phyloP scores from a whole-genome alignment of 1,140 invertebrate genomes.

The Bombyx mandarina region DNA sequence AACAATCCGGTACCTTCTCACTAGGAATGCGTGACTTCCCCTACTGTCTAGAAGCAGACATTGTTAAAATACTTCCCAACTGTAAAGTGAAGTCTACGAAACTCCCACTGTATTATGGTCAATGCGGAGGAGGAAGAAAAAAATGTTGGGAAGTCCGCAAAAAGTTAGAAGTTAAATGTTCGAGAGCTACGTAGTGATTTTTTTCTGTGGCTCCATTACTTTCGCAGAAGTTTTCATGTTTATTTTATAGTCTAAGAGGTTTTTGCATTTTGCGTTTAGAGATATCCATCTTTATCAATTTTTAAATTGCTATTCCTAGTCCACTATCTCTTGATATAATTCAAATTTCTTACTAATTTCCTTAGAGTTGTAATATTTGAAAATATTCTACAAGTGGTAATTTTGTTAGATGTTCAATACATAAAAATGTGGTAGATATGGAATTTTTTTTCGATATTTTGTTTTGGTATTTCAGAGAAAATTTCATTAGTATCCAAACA shows the following conservation, averaged over 20 bases:
- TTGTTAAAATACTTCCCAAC: conserved; percentile 43
- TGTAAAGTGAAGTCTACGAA: conserved; percentile 31
- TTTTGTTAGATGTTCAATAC: no score
- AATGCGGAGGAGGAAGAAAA: conserved; percentile 31
- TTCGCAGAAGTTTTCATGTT: conserved; percentile 16
- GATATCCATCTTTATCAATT: no score
- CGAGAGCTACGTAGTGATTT: conserved; percentile 26
- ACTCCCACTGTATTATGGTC: conserved; percentile 41
- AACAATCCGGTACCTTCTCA: no score
- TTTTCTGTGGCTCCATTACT: conserved; percentile 17
- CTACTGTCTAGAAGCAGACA: conserved; percentile 18
- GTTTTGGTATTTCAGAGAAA: not conserved
- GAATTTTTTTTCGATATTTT: no score
- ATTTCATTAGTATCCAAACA: conserved; percentile 4
- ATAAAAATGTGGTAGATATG: no score
- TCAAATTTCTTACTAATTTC: no score
- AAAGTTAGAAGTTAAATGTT: conserved; percentile 49
- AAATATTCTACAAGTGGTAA: no score
- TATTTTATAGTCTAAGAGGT: conserved; percentile 12
- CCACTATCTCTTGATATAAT: no score
- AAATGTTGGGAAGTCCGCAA: conserved; percentile 31
- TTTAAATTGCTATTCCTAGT: no score
- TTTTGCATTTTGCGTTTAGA: no score
- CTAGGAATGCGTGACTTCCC: no score
- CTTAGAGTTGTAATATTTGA: no score